Evolutionary conservation across 1,140 invertebrate species (phyloP).

Genomic region (Venustaconcha ellipsiformis): DNA sequence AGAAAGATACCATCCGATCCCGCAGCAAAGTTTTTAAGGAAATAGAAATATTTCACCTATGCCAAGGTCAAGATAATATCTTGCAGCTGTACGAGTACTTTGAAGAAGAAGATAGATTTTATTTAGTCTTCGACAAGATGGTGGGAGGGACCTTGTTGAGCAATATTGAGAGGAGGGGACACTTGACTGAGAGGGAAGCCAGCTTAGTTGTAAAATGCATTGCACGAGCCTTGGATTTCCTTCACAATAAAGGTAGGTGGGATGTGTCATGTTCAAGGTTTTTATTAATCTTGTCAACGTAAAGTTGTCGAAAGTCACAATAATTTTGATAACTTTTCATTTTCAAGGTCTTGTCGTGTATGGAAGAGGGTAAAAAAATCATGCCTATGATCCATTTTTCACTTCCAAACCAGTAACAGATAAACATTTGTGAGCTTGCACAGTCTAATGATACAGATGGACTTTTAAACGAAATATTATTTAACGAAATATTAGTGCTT

Average conservation of each 20-base stretch:
- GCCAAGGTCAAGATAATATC: constrained; percentile 95
- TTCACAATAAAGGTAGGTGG: constrained; percentile 83
- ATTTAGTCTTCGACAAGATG: constrained; percentile 98
- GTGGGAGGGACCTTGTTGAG: constrained; percentile 87
- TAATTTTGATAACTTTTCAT: no score
- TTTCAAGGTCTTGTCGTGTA: no score
- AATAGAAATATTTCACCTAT: constrained; percentile 98
- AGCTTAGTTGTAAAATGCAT: constrained; percentile 93
- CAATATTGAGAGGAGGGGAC: constrained; percentile 91
- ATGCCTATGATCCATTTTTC: no score
- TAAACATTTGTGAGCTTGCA: no score
- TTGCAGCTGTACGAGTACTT: constrained; percentile 98
- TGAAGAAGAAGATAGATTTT: constrained; percentile 94
- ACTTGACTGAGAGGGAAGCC: constrained; percentile 95
- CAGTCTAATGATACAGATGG: no score
- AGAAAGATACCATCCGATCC: constrained; percentile 93
- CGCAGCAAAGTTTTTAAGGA: constrained; percentile 95
- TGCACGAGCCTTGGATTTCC: constrained; percentile 91
- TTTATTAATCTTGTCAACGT: no score
- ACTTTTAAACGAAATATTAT: no score
- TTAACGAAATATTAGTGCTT: no score
- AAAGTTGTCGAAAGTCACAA: no score
- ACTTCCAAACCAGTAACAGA: no score
- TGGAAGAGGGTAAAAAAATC: no score
- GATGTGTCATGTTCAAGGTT: no score